Conservation (phyloP, 2,888 invertebrate species). For the Muscina levida region DNA sequence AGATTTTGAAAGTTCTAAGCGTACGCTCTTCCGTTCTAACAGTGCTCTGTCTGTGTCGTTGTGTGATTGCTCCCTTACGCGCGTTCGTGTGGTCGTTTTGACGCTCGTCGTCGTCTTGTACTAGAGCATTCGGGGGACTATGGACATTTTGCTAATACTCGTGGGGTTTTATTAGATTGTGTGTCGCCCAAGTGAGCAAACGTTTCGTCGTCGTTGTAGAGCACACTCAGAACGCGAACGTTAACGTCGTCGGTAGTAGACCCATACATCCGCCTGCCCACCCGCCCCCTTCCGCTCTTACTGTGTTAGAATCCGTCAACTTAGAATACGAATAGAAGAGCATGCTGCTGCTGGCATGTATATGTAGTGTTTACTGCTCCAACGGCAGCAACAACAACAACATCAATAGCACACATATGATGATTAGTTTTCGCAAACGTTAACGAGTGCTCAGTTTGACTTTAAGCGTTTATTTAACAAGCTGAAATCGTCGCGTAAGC, state of each 20-base stretch:
- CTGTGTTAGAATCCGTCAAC: conserved; percentile 31
- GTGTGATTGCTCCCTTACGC: conserved; percentile 42
- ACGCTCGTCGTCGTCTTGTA: conserved; percentile 21
- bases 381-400: too few relatives aligned
- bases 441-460: conserved; percentile 60
- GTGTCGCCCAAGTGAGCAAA: conserved; percentile 65
- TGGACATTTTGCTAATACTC: conserved; percentile 61
- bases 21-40: conserved; percentile 5
- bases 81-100: conserved; percentile 25
- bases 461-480: conserved; percentile 68
- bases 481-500: conserved; percentile 68
- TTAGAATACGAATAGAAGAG: conserved; percentile 45
- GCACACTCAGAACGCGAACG: conserved; percentile 45
- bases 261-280: conserved; percentile 26
- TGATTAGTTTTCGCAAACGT: conserved; percentile 56
- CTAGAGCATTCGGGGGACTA: conserved; percentile 35
- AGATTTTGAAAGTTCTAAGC: conserved; percentile 23
- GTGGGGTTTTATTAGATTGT: conserved; percentile 60
- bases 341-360: conserved; percentile 29
- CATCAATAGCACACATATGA: too few relatives aligned
- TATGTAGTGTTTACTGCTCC: background rate
- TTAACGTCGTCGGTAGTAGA: conserved; percentile 22
- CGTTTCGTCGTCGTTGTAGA: conserved; percentile 51
- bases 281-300: background rate
- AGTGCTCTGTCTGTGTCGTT: conserved; percentile 49